A percentile compares a stretch with the other conserved stretches of the same genome.
These are phyloP conservation scores for Ips typographus DNA, from an alignment of 1,140 invertebrate species.

Conservation along the genomic window DNA sequence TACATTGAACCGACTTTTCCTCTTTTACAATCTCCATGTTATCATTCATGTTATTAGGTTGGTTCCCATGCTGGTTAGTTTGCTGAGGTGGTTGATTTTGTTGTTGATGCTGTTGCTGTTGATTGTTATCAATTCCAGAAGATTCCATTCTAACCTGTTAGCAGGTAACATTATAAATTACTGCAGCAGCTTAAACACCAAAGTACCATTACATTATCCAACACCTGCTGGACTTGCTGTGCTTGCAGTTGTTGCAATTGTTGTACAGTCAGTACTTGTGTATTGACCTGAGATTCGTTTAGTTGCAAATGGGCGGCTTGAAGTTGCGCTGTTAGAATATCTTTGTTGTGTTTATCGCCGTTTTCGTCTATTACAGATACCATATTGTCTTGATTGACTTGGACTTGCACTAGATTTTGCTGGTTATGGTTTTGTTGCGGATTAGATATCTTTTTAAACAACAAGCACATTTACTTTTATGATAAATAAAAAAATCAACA, in stretches of 20 bases:
- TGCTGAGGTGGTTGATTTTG: slow-evolving; percentile 11
- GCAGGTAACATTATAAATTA: not conserved
- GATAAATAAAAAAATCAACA: not conserved
- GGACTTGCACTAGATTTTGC: slow-evolving; percentile 51
- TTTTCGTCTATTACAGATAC: slow-evolving; percentile 52
- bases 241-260: slow-evolving; percentile 51
- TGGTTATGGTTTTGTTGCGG: slow-evolving; percentile 41
- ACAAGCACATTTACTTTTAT: not conserved
- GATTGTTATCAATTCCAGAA: slow-evolving; percentile 14
- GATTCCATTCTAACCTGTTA: slow-evolving; percentile 20
- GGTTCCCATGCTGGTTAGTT: slow-evolving; percentile 26
- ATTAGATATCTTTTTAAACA: not conserved
- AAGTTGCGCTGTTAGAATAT: slow-evolving; percentile 45
- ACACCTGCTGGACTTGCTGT: slow-evolving; percentile 51
- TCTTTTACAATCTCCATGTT: slow-evolving; percentile 50
- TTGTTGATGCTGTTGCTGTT: slow-evolving; percentile 39
- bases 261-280: slow-evolving; percentile 49
- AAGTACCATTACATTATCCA: slow-evolving; percentile 48
- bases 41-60: slow-evolving; percentile 36
- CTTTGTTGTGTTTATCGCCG: slow-evolving; percentile 48
- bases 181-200: not conserved
- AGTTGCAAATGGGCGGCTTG: slow-evolving; percentile 49
- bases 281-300: slow-evolving; percentile 46
- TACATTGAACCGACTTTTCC: slow-evolving; percentile 50
- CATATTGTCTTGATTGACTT: slow-evolving; percentile 51